Base-by-base conservation (phyloP, 2,888 invertebrate genomes). In the Chrysotoxum bicinctum region DNA sequence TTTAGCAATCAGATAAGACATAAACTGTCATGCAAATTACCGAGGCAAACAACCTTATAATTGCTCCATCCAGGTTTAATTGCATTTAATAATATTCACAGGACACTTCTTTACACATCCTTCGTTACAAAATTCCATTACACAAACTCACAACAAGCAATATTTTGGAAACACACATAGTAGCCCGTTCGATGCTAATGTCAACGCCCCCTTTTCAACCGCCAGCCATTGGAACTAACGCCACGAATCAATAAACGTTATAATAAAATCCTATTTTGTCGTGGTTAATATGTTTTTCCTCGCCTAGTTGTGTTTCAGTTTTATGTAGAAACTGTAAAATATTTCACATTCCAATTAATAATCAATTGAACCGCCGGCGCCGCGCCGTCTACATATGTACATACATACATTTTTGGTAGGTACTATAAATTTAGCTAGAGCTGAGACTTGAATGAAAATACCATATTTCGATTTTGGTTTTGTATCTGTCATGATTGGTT, bases 301-400 rank as follows among this genome's bases (percentile, higher is more conserved):
- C 19, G 30, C 37, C n/a, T 30, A 21, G 37, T 48, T 56, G 19
- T 14, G 12, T 7, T 54, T 70, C 23, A 23, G 23, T 30, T 32
- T 35, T 58, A 23, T 19, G 14, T 72, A 26, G 52, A 60, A 58
- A 72, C 72, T 77, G 81, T 74, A 81, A 81, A 77, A 21, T 81
- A 77, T 68, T 76, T 73, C 52, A 64, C 76, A 81, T 77, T 77
- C 81, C 76, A 85, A 85, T 85, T 85, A 81, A 81, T 81, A 85
- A 81, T 81, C 81, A 77, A 85, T 85, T 81, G 68, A 72, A 77
- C 56, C 52, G 64, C 68, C 73, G n/a, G n/a, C n/a, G n/a, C n/a
- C n/a, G n/a, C n/a, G n/a, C n/a, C n/a, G n/a, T n/a, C n/a, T n/a
- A n/a, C n/a, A n/a, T n/a, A 54, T 40, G 23, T 16, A 43, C n/a